Percentiles rank a stretch among this genome's conserved stretches.
phyloP scores from a whole-genome alignment of 2,888 invertebrate genomes.

The Leucoma salicis region DNA sequence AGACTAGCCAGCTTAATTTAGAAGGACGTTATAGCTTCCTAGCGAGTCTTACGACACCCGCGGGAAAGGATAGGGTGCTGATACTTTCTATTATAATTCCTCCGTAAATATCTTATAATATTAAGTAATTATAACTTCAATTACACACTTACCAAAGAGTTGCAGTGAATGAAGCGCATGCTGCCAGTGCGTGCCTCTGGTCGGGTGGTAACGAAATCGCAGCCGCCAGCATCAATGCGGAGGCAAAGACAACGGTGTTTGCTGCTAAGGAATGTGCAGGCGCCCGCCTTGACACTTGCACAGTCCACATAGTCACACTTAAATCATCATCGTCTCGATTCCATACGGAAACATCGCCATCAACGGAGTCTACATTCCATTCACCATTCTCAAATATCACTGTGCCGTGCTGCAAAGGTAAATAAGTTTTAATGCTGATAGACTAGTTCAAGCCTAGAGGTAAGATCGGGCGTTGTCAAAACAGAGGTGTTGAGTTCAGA shows the following conservation, averaged over 20 bases:
- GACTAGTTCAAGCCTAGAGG: not conserved
- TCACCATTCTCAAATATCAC: slow-evolving; percentile 35
- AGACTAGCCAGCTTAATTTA: too few relatives aligned
- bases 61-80: too few relatives aligned
- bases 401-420: not conserved
- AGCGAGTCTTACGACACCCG: too few relatives aligned
- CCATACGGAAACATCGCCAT: slow-evolving; percentile 21
- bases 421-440: not conserved
- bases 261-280: slow-evolving; percentile 32
- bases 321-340: not conserved
- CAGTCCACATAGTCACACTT: slow-evolving; percentile 2
- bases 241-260: slow-evolving; percentile 38
- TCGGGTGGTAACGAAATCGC: slow-evolving; percentile 49
- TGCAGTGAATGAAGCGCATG: slow-evolving; percentile 52
- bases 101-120: too few relatives aligned
- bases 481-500: too few relatives aligned
- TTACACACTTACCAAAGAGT: slow-evolving; percentile 58
- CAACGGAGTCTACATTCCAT: slow-evolving; percentile 54
- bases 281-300: slow-evolving; percentile 1
- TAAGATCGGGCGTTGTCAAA: too few relatives aligned
- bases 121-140: slow-evolving; percentile 1
- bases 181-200: slow-evolving; percentile 54
- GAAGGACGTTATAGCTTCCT: too few relatives aligned
- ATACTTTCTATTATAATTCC: too few relatives aligned
- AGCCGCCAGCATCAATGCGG: slow-evolving; percentile 44